Conservation (phyloP, 2,113 vertebrate species). For the Platysteira castanea region DNA sequence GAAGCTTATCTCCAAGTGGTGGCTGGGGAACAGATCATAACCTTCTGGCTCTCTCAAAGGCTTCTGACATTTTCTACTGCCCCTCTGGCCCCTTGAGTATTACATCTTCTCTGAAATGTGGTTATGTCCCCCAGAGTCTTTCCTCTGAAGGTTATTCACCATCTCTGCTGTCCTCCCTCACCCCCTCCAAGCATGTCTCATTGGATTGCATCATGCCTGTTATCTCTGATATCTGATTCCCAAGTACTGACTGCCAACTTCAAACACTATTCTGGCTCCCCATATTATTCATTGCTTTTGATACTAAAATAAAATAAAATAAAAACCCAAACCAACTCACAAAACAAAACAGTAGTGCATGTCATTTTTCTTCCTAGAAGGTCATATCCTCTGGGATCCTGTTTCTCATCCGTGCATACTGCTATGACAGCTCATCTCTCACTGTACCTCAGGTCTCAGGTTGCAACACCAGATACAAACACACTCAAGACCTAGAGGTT, state of each 20-base stretch:
- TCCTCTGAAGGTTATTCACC: background rate
- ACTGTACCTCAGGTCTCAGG: background rate
- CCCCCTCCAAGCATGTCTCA: background rate
- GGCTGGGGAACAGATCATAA: background rate
- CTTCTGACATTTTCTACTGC: background rate
- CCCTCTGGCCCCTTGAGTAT: background rate
- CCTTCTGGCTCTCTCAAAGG: background rate
- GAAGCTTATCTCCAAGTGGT: background rate
- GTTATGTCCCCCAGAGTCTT: background rate
- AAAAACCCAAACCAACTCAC: background rate
- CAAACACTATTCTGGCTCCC: background rate
- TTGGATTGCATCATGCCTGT: background rate
- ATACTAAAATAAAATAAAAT: background rate
- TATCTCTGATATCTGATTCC: background rate
- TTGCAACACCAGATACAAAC: background rate
- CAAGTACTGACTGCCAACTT: background rate
- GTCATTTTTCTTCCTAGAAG: background rate
- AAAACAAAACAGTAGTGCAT: background rate
- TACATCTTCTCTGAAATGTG: background rate
- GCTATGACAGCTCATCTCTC: background rate
- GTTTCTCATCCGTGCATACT: background rate
- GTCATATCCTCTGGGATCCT: background rate
- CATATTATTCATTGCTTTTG: background rate
- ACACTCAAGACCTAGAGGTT: background rate
- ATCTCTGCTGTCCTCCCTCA: background rate